These are phyloP conservation scores for Anableps anableps DNA, from an alignment of 2,797 vertebrate species.

Conservation along the genomic window DNA sequence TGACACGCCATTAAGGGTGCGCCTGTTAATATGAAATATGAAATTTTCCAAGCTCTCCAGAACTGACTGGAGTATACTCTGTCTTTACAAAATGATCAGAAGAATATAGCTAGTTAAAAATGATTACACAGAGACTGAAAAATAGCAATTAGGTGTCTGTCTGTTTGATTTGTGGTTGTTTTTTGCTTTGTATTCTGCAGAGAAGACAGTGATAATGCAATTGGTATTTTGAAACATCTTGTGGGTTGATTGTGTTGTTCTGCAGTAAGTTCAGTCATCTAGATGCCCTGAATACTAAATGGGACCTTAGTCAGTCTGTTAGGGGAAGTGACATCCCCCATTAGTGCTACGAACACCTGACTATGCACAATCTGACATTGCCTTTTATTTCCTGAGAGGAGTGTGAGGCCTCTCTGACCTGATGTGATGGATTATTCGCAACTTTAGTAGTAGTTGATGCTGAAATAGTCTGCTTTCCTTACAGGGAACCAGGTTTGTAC, in stretches of 20 bases:
- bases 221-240: slow-evolving; percentile 42
- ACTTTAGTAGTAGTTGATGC: slow-evolving; percentile 58
- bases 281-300: slow-evolving; percentile 44
- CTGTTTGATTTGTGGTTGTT: background rate
- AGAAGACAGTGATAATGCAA: slow-evolving; percentile 4
- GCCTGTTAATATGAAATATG: background rate
- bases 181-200: slow-evolving; percentile 6
- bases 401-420: slow-evolving; percentile 26
- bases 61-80: background rate
- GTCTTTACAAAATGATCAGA: background rate
- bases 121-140: background rate
- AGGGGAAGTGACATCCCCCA: slow-evolving; percentile 24
- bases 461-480: slow-evolving; percentile 51
- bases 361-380: slow-evolving; percentile 13
- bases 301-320: slow-evolving; percentile 15
- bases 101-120: background rate
- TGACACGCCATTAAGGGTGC: background rate
- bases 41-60: background rate
- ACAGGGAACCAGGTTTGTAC: slow-evolving; percentile 54
- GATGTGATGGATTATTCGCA: slow-evolving; percentile 72
- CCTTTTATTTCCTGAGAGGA: slow-evolving; percentile 8
- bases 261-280: slow-evolving; percentile 28
- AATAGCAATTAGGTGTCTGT: background rate
- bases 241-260: slow-evolving; percentile 27
- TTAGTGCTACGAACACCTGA: slow-evolving; percentile 39